A percentile compares a stretch with the other conserved stretches of the same genome.
Evolutionary conservation across 1,140 invertebrate genomes (phyloP).

Genomic region (Thrips palmi): DNA sequence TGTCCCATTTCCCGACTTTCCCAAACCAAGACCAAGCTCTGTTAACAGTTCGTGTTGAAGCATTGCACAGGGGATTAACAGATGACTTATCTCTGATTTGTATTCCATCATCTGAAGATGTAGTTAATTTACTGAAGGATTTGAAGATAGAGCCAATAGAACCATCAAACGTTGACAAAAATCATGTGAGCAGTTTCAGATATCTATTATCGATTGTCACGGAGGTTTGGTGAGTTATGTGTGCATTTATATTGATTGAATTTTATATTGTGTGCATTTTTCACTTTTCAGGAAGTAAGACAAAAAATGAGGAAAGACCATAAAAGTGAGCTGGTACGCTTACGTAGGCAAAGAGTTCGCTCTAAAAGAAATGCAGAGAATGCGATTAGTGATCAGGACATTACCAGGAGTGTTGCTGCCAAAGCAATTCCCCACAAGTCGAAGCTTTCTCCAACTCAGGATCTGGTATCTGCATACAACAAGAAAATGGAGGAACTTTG

Average conservation of each 20-base stretch:
- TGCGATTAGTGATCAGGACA: constrained; percentile 4
- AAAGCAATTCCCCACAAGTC: constrained; percentile 5
- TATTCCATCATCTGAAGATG: constrained; percentile 13
- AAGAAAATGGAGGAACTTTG: constrained; percentile 44
- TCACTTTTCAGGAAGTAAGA: too few species aligned
- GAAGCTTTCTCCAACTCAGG: constrained; percentile 16
- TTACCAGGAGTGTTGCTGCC: constrained; percentile 8
- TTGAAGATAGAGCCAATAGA: constrained; percentile 12
- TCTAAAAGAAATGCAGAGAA: constrained; percentile 24
- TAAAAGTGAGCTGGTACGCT: constrained; percentile 32
- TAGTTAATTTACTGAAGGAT: constrained; percentile 2
- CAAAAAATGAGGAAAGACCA: constrained; percentile 38
- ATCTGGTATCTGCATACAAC: constrained; percentile 29
- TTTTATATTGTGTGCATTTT: too few species aligned
- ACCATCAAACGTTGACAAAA: constrained; percentile 12
- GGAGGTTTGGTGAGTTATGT: too few species aligned
- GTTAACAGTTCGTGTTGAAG: constrained; percentile 15
- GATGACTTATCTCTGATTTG: constrained; percentile 16
- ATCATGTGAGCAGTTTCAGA: too few species aligned
- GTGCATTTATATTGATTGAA: too few species aligned
- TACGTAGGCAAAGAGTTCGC: constrained; percentile 31
- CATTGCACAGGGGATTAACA: constrained; percentile 14
- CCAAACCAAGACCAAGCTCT: background rate
- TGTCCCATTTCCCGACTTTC: background rate
- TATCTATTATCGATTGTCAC: too few species aligned